phyloP scores from a whole-genome alignment of 53 echinoderm and acorn worm genomes.

The Echinarachnius parma region DNA sequence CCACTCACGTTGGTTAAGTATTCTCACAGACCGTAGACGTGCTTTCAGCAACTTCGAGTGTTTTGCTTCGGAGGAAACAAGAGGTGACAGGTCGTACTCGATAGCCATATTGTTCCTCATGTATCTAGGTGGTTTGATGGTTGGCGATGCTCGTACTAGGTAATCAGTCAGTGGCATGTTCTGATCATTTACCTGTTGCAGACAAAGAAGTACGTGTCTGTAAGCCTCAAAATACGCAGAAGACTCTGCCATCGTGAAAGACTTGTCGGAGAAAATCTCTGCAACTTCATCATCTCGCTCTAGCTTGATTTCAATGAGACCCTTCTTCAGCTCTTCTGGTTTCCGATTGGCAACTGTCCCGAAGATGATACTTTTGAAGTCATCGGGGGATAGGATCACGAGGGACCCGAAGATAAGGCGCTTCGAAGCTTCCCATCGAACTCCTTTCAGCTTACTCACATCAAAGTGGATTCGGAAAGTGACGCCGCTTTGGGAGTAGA shows the following conservation, averaged over 20 bases:
- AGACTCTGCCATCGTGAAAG: slow-evolving; percentile 84
- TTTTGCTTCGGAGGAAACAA: slow-evolving; percentile 26
- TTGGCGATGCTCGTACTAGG: slow-evolving; percentile 48
- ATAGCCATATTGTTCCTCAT: slow-evolving; percentile 13
- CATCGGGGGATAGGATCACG: slow-evolving; percentile 77
- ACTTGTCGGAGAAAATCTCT: slow-evolving; percentile 37
- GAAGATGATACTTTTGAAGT: slow-evolving; percentile 77
- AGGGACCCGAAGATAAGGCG: slow-evolving; percentile 81
- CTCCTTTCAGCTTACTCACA: slow-evolving; percentile 43
- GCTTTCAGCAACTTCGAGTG: not conserved
- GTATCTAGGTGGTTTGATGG: slow-evolving; percentile 53
- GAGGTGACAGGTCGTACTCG: slow-evolving; percentile 51
- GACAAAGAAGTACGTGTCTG: slow-evolving; percentile 66
- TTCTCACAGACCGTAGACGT: not conserved
- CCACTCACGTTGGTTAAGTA: slow-evolving; percentile 27
- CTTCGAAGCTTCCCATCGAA: slow-evolving; percentile 79
- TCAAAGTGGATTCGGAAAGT: slow-evolving; percentile 74
- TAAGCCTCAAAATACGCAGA: slow-evolving; percentile 91
- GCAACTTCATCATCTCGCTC: slow-evolving; percentile 49
- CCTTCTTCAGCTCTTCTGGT: slow-evolving; percentile 67
- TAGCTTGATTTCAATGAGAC: slow-evolving; percentile 80
- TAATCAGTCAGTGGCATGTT: slow-evolving; percentile 64
- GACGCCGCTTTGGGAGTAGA: slow-evolving; percentile 80
- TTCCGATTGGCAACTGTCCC: slow-evolving; percentile 85
- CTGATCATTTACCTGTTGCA: slow-evolving; percentile 55